Conservation (phyloP, 1,140 invertebrate genomes). For the Sitobion miscanthi region DNA sequence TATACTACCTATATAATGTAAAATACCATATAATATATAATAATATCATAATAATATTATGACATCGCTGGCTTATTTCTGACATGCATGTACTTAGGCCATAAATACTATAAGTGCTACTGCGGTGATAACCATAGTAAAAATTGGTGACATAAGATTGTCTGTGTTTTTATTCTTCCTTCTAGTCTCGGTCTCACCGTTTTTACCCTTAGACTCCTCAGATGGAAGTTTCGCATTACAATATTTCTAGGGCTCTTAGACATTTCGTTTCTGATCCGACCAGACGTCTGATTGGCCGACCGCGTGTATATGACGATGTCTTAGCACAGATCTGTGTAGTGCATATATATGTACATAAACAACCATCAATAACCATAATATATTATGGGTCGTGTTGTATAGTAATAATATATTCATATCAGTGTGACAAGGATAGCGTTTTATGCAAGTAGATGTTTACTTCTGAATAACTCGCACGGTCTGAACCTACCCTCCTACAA, state of each 20-base stretch:
- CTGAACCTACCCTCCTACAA: neutral
- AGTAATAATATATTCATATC: neutral
- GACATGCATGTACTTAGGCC: fast-evolving
- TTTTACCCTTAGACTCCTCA: neutral
- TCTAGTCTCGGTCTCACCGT: neutral
- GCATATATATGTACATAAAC: neutral
- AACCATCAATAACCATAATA: neutral
- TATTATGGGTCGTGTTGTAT: neutral
- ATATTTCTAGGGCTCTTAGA: neutral
- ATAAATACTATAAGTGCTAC: neutral
- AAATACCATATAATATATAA: too few relatives aligned
- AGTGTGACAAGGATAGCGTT: neutral
- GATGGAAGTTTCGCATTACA: neutral
- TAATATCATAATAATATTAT: neutral
- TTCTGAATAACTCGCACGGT: neutral
- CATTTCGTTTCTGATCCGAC: neutral
- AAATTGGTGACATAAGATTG: neutral
- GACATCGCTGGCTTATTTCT: neutral
- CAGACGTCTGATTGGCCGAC: neutral
- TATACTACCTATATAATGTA: too few relatives aligned
- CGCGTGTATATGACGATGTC: neutral
- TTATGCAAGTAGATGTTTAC: neutral
- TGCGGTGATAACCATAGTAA: neutral
- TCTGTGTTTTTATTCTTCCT: neutral
- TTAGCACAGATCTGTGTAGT: neutral